phyloP scores from a whole-genome alignment of 2,888 invertebrate genomes.

The Scotopteryx bipunctaria region DNA sequence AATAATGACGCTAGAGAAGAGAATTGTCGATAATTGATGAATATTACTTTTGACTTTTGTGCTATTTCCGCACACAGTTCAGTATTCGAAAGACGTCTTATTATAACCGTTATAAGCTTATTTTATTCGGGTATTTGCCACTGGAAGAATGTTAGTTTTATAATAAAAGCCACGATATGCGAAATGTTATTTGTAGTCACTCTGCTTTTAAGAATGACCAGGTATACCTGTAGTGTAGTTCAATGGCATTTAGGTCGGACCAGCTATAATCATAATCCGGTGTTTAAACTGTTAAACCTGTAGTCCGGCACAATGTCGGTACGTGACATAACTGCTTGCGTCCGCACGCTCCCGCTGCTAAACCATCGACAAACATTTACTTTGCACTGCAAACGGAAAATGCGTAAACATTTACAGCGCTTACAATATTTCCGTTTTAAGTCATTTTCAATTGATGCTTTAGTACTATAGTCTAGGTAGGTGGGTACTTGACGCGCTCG shows the following conservation, averaged over 20 bases:
- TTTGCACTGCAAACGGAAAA: conserved; percentile 19
- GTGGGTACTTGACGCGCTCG: too few relatives aligned
- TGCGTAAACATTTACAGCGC: conserved; percentile 4
- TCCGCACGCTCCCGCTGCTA: conserved; percentile 14
- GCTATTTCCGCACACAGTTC: too few relatives aligned
- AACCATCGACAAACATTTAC: conserved; percentile 22
- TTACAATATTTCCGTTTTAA: conserved; percentile 2
- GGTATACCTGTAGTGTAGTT: neutral
- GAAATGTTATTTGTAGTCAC: too few relatives aligned
- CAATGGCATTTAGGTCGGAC: neutral
- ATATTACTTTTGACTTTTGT: neutral
- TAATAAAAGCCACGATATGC: too few relatives aligned
- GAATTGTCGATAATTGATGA: neutral
- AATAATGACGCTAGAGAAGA: neutral
- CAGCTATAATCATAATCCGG: conserved; percentile 4
- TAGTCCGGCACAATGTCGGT: neutral
- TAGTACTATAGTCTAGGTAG: too few relatives aligned
- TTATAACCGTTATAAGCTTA: too few relatives aligned
- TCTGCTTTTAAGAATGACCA: too few relatives aligned
- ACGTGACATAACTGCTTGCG: conserved; percentile 18
- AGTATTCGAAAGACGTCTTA: too few relatives aligned
- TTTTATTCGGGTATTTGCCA: too few relatives aligned
- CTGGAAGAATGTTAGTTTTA: too few relatives aligned
- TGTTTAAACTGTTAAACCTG: neutral
- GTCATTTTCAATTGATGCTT: neutral